phyloP scores from a whole-genome alignment of 2,113 vertebrate genomes.

The Trogon melanurus region DNA sequence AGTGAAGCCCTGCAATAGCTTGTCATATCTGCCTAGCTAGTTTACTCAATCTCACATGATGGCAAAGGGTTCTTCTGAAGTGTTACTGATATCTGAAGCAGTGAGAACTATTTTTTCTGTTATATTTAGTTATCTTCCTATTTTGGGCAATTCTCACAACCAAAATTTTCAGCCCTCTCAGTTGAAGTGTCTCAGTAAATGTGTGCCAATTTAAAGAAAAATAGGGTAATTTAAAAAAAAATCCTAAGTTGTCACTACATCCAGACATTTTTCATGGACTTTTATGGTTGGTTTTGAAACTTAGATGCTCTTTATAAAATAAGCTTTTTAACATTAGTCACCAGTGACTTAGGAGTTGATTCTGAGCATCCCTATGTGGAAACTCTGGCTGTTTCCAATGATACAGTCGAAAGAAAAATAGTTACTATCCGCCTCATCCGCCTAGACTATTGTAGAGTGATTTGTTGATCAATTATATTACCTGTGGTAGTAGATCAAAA shows the following conservation, averaged over 20 bases:
- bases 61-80: not conserved
- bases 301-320: not conserved
- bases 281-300: not conserved
- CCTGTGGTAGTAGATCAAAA: not conserved
- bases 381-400: not conserved
- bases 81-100: not conserved
- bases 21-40: not conserved
- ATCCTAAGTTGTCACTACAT: not conserved
- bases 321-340: not conserved
- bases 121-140: not conserved
- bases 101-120: not conserved
- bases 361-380: not conserved
- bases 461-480: not conserved
- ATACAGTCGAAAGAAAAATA: not conserved
- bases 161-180: not conserved
- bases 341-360: not conserved
- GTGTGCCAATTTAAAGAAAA: not conserved
- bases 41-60: not conserved
- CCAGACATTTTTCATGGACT: not conserved
- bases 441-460: not conserved
- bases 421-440: not conserved
- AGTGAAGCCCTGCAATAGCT: not conserved
- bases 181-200: not conserved
- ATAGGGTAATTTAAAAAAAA: not conserved
- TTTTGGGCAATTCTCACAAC: not conserved